Conservation (phyloP, 2,113 vertebrate species). For the Probosciger aterrimus region DNA sequence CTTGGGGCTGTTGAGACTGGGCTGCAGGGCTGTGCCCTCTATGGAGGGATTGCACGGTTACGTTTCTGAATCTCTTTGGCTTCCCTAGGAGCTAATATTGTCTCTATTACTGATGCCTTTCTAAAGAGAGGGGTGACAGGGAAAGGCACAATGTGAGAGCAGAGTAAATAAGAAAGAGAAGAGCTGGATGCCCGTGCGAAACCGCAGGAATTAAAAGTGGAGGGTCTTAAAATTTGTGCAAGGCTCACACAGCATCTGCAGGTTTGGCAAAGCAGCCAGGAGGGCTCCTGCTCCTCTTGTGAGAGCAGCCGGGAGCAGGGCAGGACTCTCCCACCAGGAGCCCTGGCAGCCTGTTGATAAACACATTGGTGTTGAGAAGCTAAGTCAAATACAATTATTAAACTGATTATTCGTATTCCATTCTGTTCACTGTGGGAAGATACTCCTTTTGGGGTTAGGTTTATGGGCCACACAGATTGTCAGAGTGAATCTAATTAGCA, state of each 20-base stretch:
- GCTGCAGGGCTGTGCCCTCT: neutral
- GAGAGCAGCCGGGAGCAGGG: neutral
- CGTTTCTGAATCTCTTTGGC: neutral
- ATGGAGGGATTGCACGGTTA: fast-evolving
- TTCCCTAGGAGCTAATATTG: neutral
- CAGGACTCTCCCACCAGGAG: neutral
- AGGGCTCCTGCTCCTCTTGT: neutral
- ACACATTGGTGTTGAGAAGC: neutral
- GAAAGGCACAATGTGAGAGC: neutral
- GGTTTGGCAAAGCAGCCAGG: neutral
- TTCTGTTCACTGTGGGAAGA: slow-evolving; percentile 37
- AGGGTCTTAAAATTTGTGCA: neutral
- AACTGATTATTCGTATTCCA: slow-evolving; percentile 25
- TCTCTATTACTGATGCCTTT: neutral
- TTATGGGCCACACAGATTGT: slow-evolving; percentile 23
- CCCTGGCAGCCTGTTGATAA: neutral
- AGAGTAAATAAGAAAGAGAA: neutral
- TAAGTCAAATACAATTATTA: slow-evolving; percentile 25
- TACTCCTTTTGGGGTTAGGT: slow-evolving; percentile 44
- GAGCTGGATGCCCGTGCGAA: neutral
- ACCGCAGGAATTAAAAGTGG: neutral
- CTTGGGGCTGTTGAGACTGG: fast-evolving
- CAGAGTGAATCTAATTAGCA: slow-evolving; percentile 10
- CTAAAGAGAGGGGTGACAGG: neutral
- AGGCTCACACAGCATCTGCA: neutral